Conservation (phyloP, 30 jellyfish, hydroid and myxozoan genomes). For the Aurelia aurita region DNA sequence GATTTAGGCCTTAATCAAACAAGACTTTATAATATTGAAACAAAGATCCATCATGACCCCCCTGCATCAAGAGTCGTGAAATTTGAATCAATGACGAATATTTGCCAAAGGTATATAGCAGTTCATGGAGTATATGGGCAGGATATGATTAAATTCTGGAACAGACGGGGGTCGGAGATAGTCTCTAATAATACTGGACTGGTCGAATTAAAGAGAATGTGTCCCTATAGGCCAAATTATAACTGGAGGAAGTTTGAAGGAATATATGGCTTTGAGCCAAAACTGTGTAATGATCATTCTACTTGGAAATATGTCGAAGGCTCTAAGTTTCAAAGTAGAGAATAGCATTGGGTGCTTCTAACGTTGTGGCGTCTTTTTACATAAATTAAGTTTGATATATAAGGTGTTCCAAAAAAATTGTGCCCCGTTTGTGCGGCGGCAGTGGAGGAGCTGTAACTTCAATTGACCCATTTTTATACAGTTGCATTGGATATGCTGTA, state of each 20-base stretch:
- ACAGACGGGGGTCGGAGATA: constrained; percentile 50
- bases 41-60: constrained; percentile 72
- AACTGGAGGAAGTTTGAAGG: constrained; percentile 39
- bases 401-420: no score
- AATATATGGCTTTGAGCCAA: constrained; percentile 37
- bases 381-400: no score
- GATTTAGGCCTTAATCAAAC: constrained; percentile 23
- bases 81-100: constrained; percentile 6
- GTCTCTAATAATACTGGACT: constrained; percentile 12
- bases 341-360: background rate
- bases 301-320: constrained; percentile 5
- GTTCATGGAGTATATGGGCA: constrained; percentile 73
- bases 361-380: no score
- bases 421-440: no score
- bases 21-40: constrained; percentile 27
- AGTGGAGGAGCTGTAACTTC: no score
- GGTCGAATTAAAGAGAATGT: background rate
- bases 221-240: constrained; percentile 15
- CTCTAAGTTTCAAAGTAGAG: constrained; percentile 8
- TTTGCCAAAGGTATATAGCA: constrained; percentile 70
- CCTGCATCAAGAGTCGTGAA: constrained; percentile 67
- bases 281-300: constrained; percentile 17
- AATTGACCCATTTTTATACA: no score
- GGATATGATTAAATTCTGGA: constrained; percentile 69
- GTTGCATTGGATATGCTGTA: no score